A percentile compares a stretch with the other conserved stretches of the same genome.
Conservation (phyloP, 2,113 vertebrate genomes). For the Oreochromis tanganicae region DNA sequence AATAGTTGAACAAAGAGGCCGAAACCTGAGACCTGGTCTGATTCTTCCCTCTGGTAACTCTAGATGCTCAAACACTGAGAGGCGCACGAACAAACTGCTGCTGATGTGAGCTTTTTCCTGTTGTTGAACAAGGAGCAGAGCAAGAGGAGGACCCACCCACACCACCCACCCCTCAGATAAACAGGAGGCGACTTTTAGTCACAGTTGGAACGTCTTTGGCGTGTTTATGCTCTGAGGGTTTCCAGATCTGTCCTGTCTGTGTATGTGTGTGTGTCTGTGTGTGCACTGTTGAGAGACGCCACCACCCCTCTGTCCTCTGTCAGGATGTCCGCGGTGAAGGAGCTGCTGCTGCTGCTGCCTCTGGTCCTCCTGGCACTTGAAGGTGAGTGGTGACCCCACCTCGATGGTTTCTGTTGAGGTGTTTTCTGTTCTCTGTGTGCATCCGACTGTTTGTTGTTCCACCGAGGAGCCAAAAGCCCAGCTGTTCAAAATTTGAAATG, state of each 20-base stretch:
- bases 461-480: constrained; percentile 7
- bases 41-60: constrained; percentile 31
- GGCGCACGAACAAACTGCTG: neutral
- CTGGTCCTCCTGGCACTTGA: constrained; percentile 46
- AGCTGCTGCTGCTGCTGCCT: constrained; percentile 42
- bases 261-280: neutral
- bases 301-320: neutral
- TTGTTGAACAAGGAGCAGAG: neutral
- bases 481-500: neutral
- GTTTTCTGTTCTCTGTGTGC: neutral
- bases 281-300: neutral
- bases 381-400: constrained; percentile 56
- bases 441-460: neutral
- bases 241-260: neutral
- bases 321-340: constrained; percentile 49
- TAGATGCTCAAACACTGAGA: neutral
- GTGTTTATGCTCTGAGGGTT: neutral
- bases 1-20: constrained; percentile 53
- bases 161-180: neutral
- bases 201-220: neutral
- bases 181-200: neutral
- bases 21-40: constrained; percentile 28
- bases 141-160: neutral
- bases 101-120: neutral
- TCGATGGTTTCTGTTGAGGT: neutral